Evolutionary conservation across 2,888 invertebrate species (phyloP).

Genomic region (Limnephilus rhombicus): DNA sequence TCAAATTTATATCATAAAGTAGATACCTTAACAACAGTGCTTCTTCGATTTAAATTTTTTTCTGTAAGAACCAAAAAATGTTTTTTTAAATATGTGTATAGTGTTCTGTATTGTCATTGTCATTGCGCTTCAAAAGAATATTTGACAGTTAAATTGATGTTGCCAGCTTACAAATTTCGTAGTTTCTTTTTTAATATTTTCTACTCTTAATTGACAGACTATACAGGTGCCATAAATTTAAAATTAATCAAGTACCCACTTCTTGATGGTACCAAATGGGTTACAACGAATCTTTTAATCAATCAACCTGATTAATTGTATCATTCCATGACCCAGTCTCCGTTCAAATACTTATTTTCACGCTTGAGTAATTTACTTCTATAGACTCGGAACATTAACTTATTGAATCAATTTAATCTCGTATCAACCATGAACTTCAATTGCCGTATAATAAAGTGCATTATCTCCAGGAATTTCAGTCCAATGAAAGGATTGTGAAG

Average conservation of each 20-base stretch:
- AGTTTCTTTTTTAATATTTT: no score
- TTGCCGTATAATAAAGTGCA: conserved; percentile 31
- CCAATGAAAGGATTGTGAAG: not conserved
- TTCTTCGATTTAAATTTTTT: no score
- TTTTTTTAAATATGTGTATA: no score
- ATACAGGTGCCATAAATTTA: not conserved
- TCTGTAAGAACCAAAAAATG: no score
- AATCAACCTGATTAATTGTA: not conserved
- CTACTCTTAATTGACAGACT: no score
- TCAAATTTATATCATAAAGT: no score
- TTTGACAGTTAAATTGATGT: no score
- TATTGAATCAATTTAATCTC: conserved; percentile 26
- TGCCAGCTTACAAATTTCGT: no score
- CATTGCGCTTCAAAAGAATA: no score
- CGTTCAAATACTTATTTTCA: not conserved
- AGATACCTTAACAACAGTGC: no score
- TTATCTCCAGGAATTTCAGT: conserved; percentile 2
- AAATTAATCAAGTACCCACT: not conserved
- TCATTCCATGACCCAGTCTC: not conserved
- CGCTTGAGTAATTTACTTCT: not conserved
- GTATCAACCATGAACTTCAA: conserved; percentile 13
- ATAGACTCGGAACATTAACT: not conserved
- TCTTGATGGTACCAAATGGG: not conserved
- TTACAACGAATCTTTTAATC: not conserved
- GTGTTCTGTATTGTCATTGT: no score